Percentiles rank a stretch among this genome's conserved stretches.
Conservation (phyloP, 2,888 invertebrate genomes). For the Euzophera pinguis region DNA sequence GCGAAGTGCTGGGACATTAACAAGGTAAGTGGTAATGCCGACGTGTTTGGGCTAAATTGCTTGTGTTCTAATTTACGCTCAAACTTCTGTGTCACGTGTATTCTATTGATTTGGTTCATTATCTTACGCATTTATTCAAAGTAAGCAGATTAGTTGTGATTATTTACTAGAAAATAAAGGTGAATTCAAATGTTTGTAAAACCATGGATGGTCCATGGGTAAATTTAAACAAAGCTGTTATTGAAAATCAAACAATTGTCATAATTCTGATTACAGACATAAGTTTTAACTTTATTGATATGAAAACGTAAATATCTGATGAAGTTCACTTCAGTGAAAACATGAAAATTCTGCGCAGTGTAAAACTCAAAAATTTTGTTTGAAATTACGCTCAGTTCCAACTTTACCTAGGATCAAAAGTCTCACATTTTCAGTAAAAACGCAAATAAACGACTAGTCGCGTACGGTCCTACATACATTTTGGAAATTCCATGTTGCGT, state of each 20-base stretch:
- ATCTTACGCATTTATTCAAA: neutral
- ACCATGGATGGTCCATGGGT: too few relatives aligned
- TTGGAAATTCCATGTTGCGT: constrained; percentile 14
- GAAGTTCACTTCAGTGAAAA: neutral
- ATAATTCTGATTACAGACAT: too few relatives aligned
- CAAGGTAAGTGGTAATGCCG: constrained; percentile 39
- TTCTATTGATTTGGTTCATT: constrained; percentile 44
- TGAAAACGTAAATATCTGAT: neutral
- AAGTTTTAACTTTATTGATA: too few relatives aligned
- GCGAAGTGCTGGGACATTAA: constrained; percentile 44
- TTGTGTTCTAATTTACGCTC: constrained; percentile 44
- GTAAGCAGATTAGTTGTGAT: neutral
- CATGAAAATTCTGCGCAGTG: neutral
- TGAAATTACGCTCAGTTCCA: neutral
- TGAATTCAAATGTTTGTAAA: too few relatives aligned
- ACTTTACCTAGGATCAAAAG: neutral
- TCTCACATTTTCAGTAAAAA: neutral
- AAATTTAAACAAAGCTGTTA: too few relatives aligned
- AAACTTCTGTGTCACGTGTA: constrained; percentile 48
- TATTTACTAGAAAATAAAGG: too few relatives aligned
- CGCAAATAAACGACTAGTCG: neutral
- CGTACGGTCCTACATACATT: neutral
- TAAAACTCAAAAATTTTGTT: neutral
- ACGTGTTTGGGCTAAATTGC: constrained; percentile 32
- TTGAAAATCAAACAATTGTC: too few relatives aligned